Conservation (phyloP, 1,140 invertebrate species). For the Drosophila athabasca region DNA sequence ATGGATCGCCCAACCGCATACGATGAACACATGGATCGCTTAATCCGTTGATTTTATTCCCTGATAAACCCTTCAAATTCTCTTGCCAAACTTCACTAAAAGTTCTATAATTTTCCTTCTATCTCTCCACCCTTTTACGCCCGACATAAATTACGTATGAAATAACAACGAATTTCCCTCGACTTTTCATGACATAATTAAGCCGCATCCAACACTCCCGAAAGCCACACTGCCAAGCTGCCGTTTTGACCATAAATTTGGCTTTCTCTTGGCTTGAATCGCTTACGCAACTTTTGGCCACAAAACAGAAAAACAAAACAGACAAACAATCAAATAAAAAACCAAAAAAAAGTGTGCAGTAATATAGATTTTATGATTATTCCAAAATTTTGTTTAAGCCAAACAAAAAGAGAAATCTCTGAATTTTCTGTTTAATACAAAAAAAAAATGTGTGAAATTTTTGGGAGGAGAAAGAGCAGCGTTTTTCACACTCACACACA, state of each 20-base stretch:
- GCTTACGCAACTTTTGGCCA: constrained; percentile 30
- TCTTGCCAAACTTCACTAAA: not conserved
- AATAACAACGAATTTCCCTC: constrained; percentile 1
- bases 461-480: constrained; percentile 11
- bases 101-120: not conserved
- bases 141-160: not conserved
- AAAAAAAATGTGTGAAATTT: constrained; percentile 53
- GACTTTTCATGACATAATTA: constrained; percentile 15
- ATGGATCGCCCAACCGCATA: no score
- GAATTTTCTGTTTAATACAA: constrained; percentile 27
- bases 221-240: not conserved
- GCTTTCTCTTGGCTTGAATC: constrained; percentile 21
- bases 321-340: no score
- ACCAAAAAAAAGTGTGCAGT: constrained; percentile 13
- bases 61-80: no score
- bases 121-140: no score
- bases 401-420: constrained; percentile 47
- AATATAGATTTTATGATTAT: constrained; percentile 57
- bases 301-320: no score
- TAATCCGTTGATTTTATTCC: no score
- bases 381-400: constrained; percentile 25
- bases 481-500: constrained; percentile 16
- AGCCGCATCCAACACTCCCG: no score
- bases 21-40: no score
- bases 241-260: not conserved